Percentiles rank a stretch among this genome's conserved stretches.
These are phyloP conservation scores for Halotydeus destructor DNA, from an alignment of 1,140 invertebrate species.

Conservation along the genomic window DNA sequence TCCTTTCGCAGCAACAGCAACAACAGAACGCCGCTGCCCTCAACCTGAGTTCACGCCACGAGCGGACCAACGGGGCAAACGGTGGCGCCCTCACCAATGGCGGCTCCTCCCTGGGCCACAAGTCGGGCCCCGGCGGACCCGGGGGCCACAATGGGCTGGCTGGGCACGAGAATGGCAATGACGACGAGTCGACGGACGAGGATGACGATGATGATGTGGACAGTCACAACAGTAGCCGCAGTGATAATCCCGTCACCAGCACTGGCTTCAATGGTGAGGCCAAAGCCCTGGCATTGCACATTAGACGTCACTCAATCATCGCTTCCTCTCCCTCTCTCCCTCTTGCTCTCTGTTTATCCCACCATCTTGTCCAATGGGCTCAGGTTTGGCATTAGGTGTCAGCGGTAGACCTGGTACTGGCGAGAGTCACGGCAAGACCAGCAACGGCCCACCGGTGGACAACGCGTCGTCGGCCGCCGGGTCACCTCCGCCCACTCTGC, in stretches of 20 bases:
- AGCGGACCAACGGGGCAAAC: not conserved
- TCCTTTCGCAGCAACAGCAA: slow-evolving; percentile 14
- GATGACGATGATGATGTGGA: slow-evolving; percentile 11
- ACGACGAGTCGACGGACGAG: slow-evolving; percentile 11
- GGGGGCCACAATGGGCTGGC: not conserved
- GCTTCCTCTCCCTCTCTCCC: no score
- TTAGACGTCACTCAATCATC: no score
- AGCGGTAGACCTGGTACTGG: no score
- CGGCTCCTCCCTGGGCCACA: not conserved
- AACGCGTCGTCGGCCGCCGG: no score
- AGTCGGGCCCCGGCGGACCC: not conserved
- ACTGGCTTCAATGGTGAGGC: slow-evolving; percentile 10
- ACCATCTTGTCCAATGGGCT: no score
- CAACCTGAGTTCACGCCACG: not conserved
- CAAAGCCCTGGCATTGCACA: no score
- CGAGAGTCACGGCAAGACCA: no score
- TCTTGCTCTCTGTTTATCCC: no score
- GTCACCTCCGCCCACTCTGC: no score
- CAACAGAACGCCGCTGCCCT: slow-evolving; percentile 4
- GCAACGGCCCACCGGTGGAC: no score
- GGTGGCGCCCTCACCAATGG: slow-evolving; percentile 5
- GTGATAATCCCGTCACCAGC: slow-evolving; percentile 9
- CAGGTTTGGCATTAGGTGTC: no score
- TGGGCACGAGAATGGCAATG: not conserved
- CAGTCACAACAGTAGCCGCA: slow-evolving; percentile 8